These are phyloP conservation scores for Sarcophaga rosellei DNA, from an alignment of 2,888 invertebrate species.

Conservation along the genomic window DNA sequence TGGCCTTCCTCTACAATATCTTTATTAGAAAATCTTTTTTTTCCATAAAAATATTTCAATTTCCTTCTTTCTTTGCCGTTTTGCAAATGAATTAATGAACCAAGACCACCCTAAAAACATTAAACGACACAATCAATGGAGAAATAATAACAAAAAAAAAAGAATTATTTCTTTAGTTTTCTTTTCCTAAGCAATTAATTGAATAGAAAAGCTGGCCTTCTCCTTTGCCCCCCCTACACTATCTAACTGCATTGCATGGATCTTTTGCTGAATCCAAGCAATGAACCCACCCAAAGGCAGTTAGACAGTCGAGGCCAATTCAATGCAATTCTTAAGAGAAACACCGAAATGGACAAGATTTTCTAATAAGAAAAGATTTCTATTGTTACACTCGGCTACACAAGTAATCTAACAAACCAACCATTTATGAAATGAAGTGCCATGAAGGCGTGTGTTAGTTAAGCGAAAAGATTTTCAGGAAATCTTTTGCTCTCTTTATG, in stretches of 20 bases:
- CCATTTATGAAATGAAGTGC: slow-evolving; percentile 51
- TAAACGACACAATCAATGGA: slow-evolving; percentile 52
- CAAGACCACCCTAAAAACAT: slow-evolving; percentile 60
- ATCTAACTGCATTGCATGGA: background rate
- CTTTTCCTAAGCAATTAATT: slow-evolving; percentile 51
- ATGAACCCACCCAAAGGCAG: slow-evolving; percentile 33
- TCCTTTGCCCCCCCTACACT: background rate
- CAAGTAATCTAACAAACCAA: background rate
- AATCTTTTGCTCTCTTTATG: background rate
- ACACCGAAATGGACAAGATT: slow-evolving; percentile 49
- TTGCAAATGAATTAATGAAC: slow-evolving; percentile 52
- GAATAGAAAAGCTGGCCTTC: slow-evolving; percentile 15
- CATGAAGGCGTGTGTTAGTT: slow-evolving; percentile 61
- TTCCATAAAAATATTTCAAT: background rate
- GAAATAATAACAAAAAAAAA: slow-evolving; percentile 26
- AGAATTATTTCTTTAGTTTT: background rate
- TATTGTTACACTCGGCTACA: background rate
- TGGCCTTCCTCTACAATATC: slow-evolving; percentile 35
- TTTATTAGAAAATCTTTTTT: slow-evolving; percentile 49
- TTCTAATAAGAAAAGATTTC: slow-evolving; percentile 45
- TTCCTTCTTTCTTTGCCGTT: background rate
- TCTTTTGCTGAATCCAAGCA: too few relatives aligned
- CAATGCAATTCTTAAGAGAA: slow-evolving; percentile 12
- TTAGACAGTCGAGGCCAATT: slow-evolving; percentile 57
- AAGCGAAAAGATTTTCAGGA: slow-evolving; percentile 21